Base-by-base conservation (phyloP, 2,113 vertebrate species). In the Notothenia rossii region DNA sequence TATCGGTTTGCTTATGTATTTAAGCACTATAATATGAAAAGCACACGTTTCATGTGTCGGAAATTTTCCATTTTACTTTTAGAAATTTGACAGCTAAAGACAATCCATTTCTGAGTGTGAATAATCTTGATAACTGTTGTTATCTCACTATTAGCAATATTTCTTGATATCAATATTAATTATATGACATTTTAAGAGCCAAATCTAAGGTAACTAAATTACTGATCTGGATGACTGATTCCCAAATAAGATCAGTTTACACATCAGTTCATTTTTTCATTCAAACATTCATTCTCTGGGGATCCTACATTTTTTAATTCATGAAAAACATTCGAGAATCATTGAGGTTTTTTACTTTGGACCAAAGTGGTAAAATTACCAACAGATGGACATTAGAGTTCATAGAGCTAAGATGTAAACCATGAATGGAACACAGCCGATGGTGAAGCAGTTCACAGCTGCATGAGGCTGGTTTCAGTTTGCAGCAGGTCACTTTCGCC, bases 51-150 rank as follows among this genome's bases (percentile, higher is more conserved):
- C 29, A 29, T 29, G 3, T 29, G 29, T 29, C 3, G 29, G 29
- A 29, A 3, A 29, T 29, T 29, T 29, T 29, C 0, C 29, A 29
- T 29, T 29, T 25, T 0, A 25, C 25, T 25, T 25, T 51, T 29
- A 12, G n/a, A 82, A 53, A 12, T 12, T 29, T 29, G n/a, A 33
- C 36, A 33, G 63, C 68, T 58, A 60, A 72, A 18, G 29, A 76
- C 33, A 55, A 67, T 56, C 10, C 10, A 18, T 71, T 79, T 88
- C 48, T 72, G 60, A 82, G 78, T 59, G 48, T 58, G 11, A 78
- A 60, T 65, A 2, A 76, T 79, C 59, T 68, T 78, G 78, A 89
- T 82, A 79, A 63, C 18, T n/a, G 64, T 40, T 59, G 45, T 81
- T 86, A 77, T 82, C 84, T 61, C 0, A 43, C 10, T 29, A 14